phyloP scores from a whole-genome alignment of 2,797 vertebrate genomes.

The Clarias platycephalus region DNA sequence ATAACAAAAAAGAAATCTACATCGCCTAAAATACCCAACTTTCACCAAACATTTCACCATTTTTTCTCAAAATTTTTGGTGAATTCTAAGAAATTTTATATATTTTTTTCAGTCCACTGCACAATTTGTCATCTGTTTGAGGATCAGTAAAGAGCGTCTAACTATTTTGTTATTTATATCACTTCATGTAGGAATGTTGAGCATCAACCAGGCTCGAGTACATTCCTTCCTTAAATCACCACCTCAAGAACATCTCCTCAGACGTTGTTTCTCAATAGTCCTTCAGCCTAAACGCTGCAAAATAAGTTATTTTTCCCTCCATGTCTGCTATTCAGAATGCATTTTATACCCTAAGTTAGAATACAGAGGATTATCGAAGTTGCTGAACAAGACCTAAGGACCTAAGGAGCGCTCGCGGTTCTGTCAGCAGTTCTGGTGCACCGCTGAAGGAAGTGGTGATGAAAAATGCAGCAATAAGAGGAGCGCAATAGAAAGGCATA shows the following conservation, averaged over 20 bases:
- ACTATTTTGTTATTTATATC: background rate
- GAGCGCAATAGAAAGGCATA: background rate
- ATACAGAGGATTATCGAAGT: background rate
- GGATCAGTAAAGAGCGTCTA: background rate
- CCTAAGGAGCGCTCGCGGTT: background rate
- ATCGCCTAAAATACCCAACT: background rate
- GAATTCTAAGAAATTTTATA: background rate
- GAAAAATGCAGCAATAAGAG: background rate
- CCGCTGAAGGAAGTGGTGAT: background rate
- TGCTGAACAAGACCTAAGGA: background rate
- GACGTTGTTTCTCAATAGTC: background rate
- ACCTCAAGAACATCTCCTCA: background rate
- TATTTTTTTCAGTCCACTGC: background rate
- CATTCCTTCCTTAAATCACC: background rate
- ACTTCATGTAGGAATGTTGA: background rate
- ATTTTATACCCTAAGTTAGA: background rate
- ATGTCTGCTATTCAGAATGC: background rate
- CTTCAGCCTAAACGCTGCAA: background rate
- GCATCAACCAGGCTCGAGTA: background rate
- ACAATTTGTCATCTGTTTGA: background rate
- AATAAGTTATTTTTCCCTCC: background rate
- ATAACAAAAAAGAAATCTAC: background rate
- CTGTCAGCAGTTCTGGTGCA: background rate
- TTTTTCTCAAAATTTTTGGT: background rate
- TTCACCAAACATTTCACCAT: background rate